Base-by-base conservation (phyloP, 2,113 vertebrate species). In the Poeciliopsis turrubarensis region DNA sequence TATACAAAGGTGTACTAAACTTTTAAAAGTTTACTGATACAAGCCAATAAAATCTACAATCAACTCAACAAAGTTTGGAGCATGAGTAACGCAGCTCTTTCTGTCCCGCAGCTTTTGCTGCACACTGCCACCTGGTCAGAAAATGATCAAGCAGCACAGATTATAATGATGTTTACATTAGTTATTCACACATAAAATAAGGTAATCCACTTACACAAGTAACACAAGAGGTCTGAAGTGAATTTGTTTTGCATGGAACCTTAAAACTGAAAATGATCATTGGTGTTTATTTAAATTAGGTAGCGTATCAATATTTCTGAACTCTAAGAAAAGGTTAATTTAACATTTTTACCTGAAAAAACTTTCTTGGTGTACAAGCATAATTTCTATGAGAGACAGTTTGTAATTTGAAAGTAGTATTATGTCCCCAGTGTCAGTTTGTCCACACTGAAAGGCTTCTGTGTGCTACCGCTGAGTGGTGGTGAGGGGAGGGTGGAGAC, bases 401-500 rank as follows among this genome's bases (percentile, higher is more conserved):
- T 64, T 62, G 26, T 44, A 57, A 44, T 69, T 47, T 70, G 68
- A 17, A 34, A 37, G 51, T 1, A 44, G 27, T 70, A 19, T 83
- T 68, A 80, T 3, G 54, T 81, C 70, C 69, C 30, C 30, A 37
- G 72, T 80, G 87, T 88, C 80, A 74, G 77, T 51, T 73, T 8
- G 62, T 81, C 78, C 66, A 60, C 26, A 22, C 78, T 74, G 61
- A 77, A 75, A 64, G 39, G 41, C 75, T 73, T 63, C 72, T 73
- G 72, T 72, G 70, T 80, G 89, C 82, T 72, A 73, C 76, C 71
- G 17, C 30, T 69, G 78, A 76, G 64, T 77, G 78, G 70, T 44
- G 25, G 74, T 51, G 73, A 68, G 70, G 81, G 78, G 63, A 65
- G 69, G 82, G 82, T 77, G 63, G 14, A 67, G 70, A 81, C 74